Conservation (phyloP, 2,113 vertebrate species). For the Octodon degus region DNA sequence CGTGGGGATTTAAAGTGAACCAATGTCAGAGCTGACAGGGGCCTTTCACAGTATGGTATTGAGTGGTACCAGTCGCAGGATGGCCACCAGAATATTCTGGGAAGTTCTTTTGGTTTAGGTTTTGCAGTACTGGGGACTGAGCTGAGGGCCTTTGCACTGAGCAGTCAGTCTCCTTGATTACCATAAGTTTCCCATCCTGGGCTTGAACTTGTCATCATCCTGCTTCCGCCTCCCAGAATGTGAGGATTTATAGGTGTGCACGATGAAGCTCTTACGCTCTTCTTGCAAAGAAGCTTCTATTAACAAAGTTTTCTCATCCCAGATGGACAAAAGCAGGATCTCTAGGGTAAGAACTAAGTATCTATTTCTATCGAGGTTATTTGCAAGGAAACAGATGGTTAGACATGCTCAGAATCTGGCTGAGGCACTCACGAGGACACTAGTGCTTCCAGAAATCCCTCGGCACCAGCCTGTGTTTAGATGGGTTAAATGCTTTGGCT, state of each 20-base stretch:
- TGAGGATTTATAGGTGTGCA: not conserved
- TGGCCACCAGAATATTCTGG: not conserved
- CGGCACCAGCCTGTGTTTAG: not conserved
- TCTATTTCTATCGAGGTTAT: conserved; percentile 44
- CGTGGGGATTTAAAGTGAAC: not conserved
- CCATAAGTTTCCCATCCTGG: not conserved
- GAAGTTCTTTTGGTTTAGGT: not conserved
- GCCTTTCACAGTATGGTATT: not conserved
- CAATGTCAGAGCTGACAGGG: not conserved
- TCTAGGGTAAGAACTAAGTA: not conserved
- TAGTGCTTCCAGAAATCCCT: not conserved
- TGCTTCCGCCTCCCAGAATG: not conserved
- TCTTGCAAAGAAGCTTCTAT: not conserved
- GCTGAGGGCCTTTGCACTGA: not conserved
- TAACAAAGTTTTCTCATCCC: not conserved
- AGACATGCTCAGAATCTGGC: not conserved
- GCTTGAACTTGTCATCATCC: not conserved
- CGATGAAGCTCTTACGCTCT: not conserved
- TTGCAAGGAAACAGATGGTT: not conserved
- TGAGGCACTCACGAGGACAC: not conserved
- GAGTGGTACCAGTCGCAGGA: not conserved
- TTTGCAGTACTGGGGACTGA: not conserved
- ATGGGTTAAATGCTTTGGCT: not conserved
- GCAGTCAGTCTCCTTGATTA: not conserved
- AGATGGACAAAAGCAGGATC: not conserved